Percentiles rank a stretch among this genome's conserved stretches.
Evolutionary conservation across 2,113 vertebrate genomes (phyloP).

Genomic region (Scophthalmus maximus): DNA sequence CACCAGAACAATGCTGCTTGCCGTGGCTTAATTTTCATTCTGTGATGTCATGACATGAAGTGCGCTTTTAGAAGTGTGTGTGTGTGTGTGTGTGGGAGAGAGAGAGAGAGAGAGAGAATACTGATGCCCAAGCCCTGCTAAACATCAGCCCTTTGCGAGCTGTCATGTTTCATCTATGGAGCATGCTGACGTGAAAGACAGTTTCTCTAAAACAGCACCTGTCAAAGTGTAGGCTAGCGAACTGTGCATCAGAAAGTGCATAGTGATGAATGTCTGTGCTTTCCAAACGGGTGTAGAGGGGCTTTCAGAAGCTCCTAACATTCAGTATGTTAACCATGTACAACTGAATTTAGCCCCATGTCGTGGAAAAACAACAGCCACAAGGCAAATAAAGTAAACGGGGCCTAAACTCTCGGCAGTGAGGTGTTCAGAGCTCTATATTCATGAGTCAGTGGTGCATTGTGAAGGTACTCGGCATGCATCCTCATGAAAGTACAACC

Average conservation of each 20-base stretch:
- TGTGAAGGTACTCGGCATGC: not conserved
- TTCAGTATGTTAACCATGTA: not conserved
- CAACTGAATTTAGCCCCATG: not conserved
- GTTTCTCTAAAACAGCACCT: conserved; percentile 4
- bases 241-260: not conserved
- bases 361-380: not conserved
- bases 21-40: conserved; percentile 24
- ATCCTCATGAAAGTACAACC: not conserved
- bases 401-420: not conserved
- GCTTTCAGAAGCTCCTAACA: conserved; percentile 4
- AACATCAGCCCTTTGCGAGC: not conserved
- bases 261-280: not conserved
- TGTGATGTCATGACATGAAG: conserved; percentile 15
- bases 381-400: not conserved
- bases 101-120: conserved; percentile 29
- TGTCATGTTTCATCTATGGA: conserved; percentile 14
- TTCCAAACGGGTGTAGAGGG: not conserved
- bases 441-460: conserved; percentile 20
- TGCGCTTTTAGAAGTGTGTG: conserved; percentile 4
- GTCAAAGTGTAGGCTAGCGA: conserved; percentile 2
- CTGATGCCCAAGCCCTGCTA: conserved; percentile 5
- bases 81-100: conserved; percentile 2
- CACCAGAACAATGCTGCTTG: conserved; percentile 32
- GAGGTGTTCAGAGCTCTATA: conserved; percentile 4
- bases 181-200: not conserved